Percentiles rank a stretch among this genome's conserved stretches.
phyloP scores from a whole-genome alignment of 2,113 vertebrate species.

The Danio rerio region DNA sequence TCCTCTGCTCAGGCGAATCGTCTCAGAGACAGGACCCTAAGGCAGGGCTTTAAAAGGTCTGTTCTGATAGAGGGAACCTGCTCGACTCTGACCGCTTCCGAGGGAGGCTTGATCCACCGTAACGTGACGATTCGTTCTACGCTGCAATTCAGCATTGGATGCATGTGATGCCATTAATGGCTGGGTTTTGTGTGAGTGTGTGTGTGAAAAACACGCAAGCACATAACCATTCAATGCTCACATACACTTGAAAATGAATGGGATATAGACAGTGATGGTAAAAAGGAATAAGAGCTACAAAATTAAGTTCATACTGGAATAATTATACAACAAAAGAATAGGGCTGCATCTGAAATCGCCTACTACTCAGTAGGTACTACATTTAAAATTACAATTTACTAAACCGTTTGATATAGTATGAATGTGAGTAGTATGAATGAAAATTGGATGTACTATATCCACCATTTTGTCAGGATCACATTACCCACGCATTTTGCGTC shows the following conservation, averaged over 20 bases:
- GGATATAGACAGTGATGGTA: background rate
- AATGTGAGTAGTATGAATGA: no score
- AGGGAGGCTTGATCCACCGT: conserved; percentile 25
- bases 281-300: background rate
- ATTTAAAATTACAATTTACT: no score
- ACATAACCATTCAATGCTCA: background rate
- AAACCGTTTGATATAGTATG: no score
- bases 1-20: conserved; percentile 29
- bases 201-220: background rate
- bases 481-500: no score
- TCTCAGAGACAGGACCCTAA: conserved; percentile 11
- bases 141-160: conserved; percentile 1
- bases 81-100: conserved; percentile 25
- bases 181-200: background rate
- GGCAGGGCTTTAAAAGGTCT: conserved; percentile 40
- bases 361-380: no score
- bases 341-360: no score
- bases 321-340: no score
- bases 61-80: conserved; percentile 18
- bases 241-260: conserved; percentile 3
- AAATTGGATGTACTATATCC: no score
- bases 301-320: background rate
- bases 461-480: no score
- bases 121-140: background rate
- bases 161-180: background rate